Percentiles rank a stretch among this genome's conserved stretches.
Conservation (phyloP, 2,113 vertebrate genomes). For the Ageneiosus marmoratus region DNA sequence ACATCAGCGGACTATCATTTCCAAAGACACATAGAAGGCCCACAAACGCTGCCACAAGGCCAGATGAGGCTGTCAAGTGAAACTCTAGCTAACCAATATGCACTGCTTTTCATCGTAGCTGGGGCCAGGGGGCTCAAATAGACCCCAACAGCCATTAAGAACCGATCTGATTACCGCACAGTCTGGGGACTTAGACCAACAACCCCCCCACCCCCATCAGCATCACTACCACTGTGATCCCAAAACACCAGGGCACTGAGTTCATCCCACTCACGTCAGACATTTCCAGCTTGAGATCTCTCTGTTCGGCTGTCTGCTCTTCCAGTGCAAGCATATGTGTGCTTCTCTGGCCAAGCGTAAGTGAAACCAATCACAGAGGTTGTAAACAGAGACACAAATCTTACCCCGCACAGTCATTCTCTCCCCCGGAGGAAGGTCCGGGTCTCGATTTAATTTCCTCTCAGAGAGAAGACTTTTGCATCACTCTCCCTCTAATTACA, state of each 20-base stretch:
- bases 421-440: conserved; percentile 31
- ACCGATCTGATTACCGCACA: conserved; percentile 57
- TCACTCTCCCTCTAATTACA: conserved; percentile 54
- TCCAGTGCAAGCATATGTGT: conserved; percentile 35
- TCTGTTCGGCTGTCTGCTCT: conserved; percentile 14
- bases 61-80: conserved; percentile 48
- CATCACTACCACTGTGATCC: neutral
- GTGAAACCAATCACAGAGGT: conserved; percentile 54
- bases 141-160: conserved; percentile 59
- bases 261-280: conserved; percentile 42
- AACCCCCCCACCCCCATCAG: neutral
- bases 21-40: conserved; percentile 59
- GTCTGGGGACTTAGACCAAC: conserved; percentile 45
- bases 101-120: conserved; percentile 30
- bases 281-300: conserved; percentile 33
- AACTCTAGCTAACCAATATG: conserved; percentile 50
- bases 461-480: conserved; percentile 55
- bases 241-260: conserved; percentile 40
- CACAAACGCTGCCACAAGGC: conserved; percentile 17
- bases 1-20: conserved; percentile 72
- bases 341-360: conserved; percentile 48
- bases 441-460: conserved; percentile 57
- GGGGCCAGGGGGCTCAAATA: conserved; percentile 52
- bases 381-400: conserved; percentile 63
- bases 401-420: neutral